Percentiles rank a stretch among this genome's conserved stretches.
Conservation (phyloP, 2,113 vertebrate species). For the Petroica traversi region DNA sequence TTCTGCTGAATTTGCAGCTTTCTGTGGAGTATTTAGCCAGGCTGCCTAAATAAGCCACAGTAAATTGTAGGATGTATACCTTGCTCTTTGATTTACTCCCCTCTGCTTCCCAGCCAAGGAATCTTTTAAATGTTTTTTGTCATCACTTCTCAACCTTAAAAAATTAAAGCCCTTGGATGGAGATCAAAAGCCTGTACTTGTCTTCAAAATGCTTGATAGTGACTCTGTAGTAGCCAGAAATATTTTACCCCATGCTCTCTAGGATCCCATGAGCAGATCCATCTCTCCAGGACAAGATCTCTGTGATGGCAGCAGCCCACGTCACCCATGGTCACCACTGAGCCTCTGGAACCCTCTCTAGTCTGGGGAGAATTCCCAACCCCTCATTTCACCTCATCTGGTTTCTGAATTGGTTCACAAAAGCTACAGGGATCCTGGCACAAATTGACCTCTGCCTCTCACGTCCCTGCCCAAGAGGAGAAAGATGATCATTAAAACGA, state of each 20-base stretch:
- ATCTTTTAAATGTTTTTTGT: background rate
- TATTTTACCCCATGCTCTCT: background rate
- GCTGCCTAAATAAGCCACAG: slow-evolving; percentile 2
- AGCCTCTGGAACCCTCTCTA: background rate
- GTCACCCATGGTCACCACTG: background rate
- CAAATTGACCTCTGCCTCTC: background rate
- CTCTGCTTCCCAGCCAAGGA: background rate
- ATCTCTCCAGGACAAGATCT: background rate
- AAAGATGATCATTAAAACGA: background rate
- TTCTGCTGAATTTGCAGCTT: slow-evolving; percentile 46
- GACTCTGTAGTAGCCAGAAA: background rate
- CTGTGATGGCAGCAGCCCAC: background rate
- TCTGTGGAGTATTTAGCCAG: slow-evolving; percentile 1
- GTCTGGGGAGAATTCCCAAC: background rate
- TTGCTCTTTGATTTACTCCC: slow-evolving; percentile 21
- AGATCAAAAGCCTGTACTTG: background rate
- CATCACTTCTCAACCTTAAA: slow-evolving; percentile 1
- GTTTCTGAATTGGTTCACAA: background rate
- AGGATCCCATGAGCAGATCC: background rate
- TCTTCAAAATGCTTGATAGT: background rate
- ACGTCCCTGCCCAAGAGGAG: background rate
- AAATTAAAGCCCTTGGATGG: background rate
- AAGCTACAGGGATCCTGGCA: background rate
- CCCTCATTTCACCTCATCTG: background rate
- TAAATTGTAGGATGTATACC: background rate